Evolutionary conservation across 2,797 vertebrate species (phyloP).

Genomic region (Pampus argenteus): DNA sequence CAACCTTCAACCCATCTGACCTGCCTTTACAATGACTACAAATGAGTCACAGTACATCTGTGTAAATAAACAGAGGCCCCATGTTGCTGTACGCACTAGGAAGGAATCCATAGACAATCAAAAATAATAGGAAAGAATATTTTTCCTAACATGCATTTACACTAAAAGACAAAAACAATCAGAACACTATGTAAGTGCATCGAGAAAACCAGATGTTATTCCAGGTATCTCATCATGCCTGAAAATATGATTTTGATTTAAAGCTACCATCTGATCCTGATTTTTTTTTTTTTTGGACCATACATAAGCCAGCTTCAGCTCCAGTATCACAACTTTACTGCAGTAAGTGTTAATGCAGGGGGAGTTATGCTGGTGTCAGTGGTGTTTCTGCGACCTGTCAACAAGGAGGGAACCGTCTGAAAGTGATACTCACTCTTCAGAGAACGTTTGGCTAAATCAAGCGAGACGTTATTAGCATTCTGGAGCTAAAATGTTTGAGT

Average conservation of each 20-base stretch:
- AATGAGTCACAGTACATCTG: constrained; percentile 17
- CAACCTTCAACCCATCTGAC: constrained; percentile 7
- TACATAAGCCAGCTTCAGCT: constrained; percentile 43
- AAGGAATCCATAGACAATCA: too few relatives aligned
- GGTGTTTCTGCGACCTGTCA: constrained; percentile 57
- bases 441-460: constrained; percentile 69
- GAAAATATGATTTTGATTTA: constrained; percentile 32
- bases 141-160: too few relatives aligned
- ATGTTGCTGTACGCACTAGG: background rate
- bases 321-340: constrained; percentile 35
- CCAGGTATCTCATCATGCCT: background rate
- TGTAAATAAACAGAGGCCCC: constrained; percentile 2
- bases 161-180: background rate
- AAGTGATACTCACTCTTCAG: constrained; percentile 76
- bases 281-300: constrained; percentile 14
- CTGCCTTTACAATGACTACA: constrained; percentile 3
- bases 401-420: constrained; percentile 70
- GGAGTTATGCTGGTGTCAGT: constrained; percentile 36
- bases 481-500: constrained; percentile 78
- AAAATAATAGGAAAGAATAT: too few relatives aligned
- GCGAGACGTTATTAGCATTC: constrained; percentile 80
- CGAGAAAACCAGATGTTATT: background rate
- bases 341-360: constrained; percentile 40
- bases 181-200: background rate
- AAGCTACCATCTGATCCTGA: constrained; percentile 14